Evolutionary conservation across 2,797 vertebrate species (phyloP).

Genomic region (Peromyscus attwateri): DNA sequence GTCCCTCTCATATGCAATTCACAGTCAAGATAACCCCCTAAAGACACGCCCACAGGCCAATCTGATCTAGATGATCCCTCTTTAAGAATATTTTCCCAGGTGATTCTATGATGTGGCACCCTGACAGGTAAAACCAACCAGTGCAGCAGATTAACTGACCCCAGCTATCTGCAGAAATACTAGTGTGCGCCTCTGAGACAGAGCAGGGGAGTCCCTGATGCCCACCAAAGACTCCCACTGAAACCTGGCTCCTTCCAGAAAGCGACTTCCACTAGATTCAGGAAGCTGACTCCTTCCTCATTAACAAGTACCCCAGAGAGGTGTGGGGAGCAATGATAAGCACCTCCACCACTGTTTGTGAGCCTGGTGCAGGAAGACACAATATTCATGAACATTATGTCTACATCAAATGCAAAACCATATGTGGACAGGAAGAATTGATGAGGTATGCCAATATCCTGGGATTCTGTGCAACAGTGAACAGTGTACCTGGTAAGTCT

Average conservation of each 20-base stretch:
- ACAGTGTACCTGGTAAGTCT: neutral
- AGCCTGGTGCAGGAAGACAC: neutral
- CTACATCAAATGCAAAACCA: neutral
- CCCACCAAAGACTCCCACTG: neutral
- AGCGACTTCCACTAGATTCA: neutral
- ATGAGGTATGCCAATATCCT: neutral
- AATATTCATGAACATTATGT: neutral
- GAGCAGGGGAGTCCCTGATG: neutral
- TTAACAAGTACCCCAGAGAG: neutral
- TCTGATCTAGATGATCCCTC: neutral
- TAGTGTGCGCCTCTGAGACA: neutral
- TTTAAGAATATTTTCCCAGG: neutral
- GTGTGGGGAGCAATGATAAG: neutral
- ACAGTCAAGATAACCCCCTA: neutral
- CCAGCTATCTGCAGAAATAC: neutral
- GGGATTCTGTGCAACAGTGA: neutral
- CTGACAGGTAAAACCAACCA: neutral
- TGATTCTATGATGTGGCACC: neutral
- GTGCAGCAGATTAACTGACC: neutral
- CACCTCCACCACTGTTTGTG: neutral
- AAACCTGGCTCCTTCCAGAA: neutral
- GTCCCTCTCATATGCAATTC: no score
- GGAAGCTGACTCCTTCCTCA: neutral
- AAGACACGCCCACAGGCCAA: neutral
- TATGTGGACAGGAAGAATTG: neutral